Base-by-base conservation (phyloP, 2,113 vertebrate genomes). In the Edolisoma coerulescens region DNA sequence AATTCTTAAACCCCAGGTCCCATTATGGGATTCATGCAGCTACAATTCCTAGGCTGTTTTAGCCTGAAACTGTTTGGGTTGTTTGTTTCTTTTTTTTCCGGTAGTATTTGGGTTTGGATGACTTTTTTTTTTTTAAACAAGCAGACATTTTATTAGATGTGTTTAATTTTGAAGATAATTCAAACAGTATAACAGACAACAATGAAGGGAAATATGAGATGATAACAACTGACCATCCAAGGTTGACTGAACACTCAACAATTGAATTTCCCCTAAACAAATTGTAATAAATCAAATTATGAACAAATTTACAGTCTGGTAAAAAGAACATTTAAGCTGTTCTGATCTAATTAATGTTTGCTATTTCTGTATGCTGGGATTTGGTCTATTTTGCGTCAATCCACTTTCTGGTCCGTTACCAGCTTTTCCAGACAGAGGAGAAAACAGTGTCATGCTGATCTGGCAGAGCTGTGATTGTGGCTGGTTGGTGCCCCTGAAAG, bases 321-420 rank as follows among this genome's bases (percentile, higher is more conserved):
- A 47, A 76, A 87, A 84, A 69, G 41, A 75, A 49, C 35, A n/a
- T 83, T 87, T 65, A 79, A 83, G 24, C 41, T 87, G n/a, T 83
- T 93, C 44, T 71, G 49, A 76, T 94, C 67, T 89, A 83, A 95
- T 97, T 91, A 89, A 89, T 19, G 45, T 80, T 93, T 93, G 21
- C 39, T 67, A 10, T 85, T 91, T 94, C 65, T 35, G 17, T 82
- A 27, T 85, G n/a, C 37, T 18, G 2, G 32, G 52, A 89, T 82
- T 95, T 47, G 49, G 37, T n/a, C 49, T 63, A 30, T 63, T 91
- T 77, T 91, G 18, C 2, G 1, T 84, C 77, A 87, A 20, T 71
- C 13, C n/a, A 18, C 20, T 79, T 82, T 91, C 53, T 73, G 28
- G 45, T 73, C 78, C 16, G 5, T 91, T 71, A 73, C 22, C 13